Evolutionary conservation across 1,140 invertebrate species (phyloP), one percentile per base, ranked within the genome.

Genomic region (Philopotamus ludificatus): DNA sequence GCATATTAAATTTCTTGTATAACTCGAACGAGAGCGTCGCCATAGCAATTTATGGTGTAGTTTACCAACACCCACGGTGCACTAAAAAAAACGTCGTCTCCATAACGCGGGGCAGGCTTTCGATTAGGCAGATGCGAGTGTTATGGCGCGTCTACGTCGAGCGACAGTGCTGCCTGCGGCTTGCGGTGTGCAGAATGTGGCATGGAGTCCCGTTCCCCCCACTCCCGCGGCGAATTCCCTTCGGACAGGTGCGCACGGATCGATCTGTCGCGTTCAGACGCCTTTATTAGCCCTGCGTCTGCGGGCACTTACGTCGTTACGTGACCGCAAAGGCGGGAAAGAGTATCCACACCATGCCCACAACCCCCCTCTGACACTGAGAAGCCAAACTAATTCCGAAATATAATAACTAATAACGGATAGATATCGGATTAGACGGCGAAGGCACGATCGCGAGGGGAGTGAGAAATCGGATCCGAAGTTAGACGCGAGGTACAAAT

Each of bases 261-360:
- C 51, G 51, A 54, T 54, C 41, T 12, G 51, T 54, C 51, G 51
- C n/a, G 51, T 54, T 54, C 51, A 54, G 51, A 54, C 25, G 26
- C 51, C 51, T 54, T 54, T 54, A 54, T 54, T 54, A 54, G 51
- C 41, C 51, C 25, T 54, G 41, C 51, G 51, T 54, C 51, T 54
- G 28, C 51, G 41, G n/a, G n/a, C n/a, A n/a, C n/a, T n/a, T 54
- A 15, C 41, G 41, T 54, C 51, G 51, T 54, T 54, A 54, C 51
- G 51, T 54, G 51, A 54, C 51, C 51, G 25, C 23, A 18, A 7
- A 25, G n/a, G n/a, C 12, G 25, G 15, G 26, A 16, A 18, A 34
- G 51, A 54, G 20, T 10, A 15, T 22, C 21, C 12, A 49, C 2
- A 12, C 42, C 2, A 44, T 44, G 42, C 42, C 42, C 42, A 18